A percentile compares a stretch with the other conserved stretches of the same genome.
These are phyloP conservation scores for Sipunculus nudus DNA, from an alignment of 2,888 invertebrate genomes.

Conservation along the genomic window DNA sequence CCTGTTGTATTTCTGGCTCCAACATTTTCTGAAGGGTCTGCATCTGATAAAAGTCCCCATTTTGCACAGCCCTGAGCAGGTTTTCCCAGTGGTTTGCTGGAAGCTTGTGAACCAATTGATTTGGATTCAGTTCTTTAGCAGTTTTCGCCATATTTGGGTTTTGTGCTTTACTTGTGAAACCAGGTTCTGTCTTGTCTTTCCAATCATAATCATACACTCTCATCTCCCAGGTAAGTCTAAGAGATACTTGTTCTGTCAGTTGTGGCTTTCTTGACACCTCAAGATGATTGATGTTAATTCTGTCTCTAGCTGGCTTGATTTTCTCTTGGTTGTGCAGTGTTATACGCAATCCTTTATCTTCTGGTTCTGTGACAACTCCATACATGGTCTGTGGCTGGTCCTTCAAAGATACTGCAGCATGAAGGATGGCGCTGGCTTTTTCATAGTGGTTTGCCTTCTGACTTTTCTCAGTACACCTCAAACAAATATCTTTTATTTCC, in stretches of 20 bases:
- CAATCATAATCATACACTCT: too few species aligned
- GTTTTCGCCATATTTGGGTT: not conserved
- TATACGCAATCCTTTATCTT: not conserved
- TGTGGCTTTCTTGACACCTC: not conserved
- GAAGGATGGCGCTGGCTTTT: constrained; percentile 27
- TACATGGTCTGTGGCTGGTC: constrained; percentile 45
- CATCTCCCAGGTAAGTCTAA: not conserved
- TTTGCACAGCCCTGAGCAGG: constrained; percentile 47
- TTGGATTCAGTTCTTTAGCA: constrained; percentile 42
- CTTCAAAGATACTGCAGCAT: constrained; percentile 43
- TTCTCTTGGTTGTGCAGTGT: not conserved
- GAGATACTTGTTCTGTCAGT: not conserved
- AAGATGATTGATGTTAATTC: too few species aligned
- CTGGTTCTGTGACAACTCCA: constrained; percentile 30
- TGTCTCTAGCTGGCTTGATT: too few species aligned
- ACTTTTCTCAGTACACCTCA: constrained; percentile 18
- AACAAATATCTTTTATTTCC: constrained; percentile 44
- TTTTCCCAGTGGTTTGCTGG: constrained; percentile 53
- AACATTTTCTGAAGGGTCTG: constrained; percentile 23
- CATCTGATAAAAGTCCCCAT: constrained; percentile 44
- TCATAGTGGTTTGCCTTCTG: constrained; percentile 21
- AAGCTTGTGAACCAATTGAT: constrained; percentile 47
- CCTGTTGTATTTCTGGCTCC: not conserved
- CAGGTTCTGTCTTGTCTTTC: too few species aligned
- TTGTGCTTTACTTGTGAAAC: too few species aligned